Percentiles rank a stretch among this genome's conserved stretches.
Conservation (phyloP, 2,888 invertebrate species). For the Ennomos quercinarius region DNA sequence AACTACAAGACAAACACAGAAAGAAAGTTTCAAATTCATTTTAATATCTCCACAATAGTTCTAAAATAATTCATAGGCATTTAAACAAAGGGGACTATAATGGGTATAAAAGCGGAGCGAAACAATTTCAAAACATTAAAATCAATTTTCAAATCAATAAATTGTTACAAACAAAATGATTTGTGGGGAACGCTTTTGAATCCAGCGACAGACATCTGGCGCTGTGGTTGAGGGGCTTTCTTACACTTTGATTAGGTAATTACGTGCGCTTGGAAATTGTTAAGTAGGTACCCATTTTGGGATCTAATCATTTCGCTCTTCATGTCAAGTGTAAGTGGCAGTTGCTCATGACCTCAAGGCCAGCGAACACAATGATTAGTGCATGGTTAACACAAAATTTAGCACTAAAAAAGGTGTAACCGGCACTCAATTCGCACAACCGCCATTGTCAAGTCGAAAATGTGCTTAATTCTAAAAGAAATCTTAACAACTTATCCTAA, state of each 20-base stretch:
- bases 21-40: slow-evolving; percentile 83
- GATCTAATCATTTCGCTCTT: background rate
- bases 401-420: slow-evolving; percentile 23
- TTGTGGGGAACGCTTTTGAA: slow-evolving; percentile 29
- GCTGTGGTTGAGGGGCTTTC: background rate
- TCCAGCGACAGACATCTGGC: slow-evolving; percentile 29
- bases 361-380: background rate
- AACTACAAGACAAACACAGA: slow-evolving; percentile 73
- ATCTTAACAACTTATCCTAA: slow-evolving; percentile 64
- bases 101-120: slow-evolving; percentile 58
- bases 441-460: slow-evolving; percentile 45
- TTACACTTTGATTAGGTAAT: slow-evolving; percentile 8
- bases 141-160: slow-evolving; percentile 38
- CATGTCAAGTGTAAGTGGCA: background rate
- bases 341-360: background rate
- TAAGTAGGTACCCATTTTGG: background rate
- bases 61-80: slow-evolving; percentile 75
- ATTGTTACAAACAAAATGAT: slow-evolving; percentile 38
- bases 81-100: slow-evolving; percentile 67
- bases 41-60: slow-evolving; percentile 82
- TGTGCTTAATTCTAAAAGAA: slow-evolving; percentile 66
- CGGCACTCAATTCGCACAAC: slow-evolving; percentile 8
- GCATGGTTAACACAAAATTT: slow-evolving; percentile 22
- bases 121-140: slow-evolving; percentile 43
- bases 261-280: background rate